Evolutionary conservation across 2,888 invertebrate species (phyloP), one percentile per base, ranked within the genome.

Genomic region (Agapostemon virescens): DNA sequence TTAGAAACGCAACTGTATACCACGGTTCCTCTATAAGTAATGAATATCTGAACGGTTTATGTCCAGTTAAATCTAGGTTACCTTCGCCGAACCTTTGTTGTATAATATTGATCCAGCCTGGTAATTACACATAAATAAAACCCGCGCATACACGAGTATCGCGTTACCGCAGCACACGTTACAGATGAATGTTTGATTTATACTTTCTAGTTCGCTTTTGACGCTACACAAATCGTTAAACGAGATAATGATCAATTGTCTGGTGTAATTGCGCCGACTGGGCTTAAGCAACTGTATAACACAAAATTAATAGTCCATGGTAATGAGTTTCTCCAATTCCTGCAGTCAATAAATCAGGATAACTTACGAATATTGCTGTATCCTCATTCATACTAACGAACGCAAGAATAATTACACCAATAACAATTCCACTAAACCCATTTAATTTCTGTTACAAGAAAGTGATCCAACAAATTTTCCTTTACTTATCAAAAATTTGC

Each of bases 131-230:
- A 30, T 17, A 20, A 58, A 30, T 20, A 20, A 58, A 30, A 17
- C 0, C 7, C 7, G 58, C 30, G 17, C 1, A 0, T 6, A n/a
- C n/a, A n/a, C 49, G 49, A 58, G 6, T 30, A 58, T 58, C 30
- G 7, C 26, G 30, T 58, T 58, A 58, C 58, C 9, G 17, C 30
- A 20, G 17, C 30, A 3, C 17, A 5, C 1, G 4, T 63, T n/a
- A 63, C n/a, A 58, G 33, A 58, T 33, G 33, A 63, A 63, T n/a
- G 30, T 63, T 36, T 63, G 20, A 33, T 63, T 63, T 63, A 33
- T 13, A 63, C n/a, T 36, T n/a, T 63, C 33, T 11, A 63, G n/a
- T 63, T 36, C 33, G 20, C 36, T 33, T 20, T 63, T 33, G 11
- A 63, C 11, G 33, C 9, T 1, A 11, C 11, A n/a, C n/a, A n/a